Evolutionary conservation across 2,113 vertebrate genomes (phyloP).

Genomic region (Corapipo altera): DNA sequence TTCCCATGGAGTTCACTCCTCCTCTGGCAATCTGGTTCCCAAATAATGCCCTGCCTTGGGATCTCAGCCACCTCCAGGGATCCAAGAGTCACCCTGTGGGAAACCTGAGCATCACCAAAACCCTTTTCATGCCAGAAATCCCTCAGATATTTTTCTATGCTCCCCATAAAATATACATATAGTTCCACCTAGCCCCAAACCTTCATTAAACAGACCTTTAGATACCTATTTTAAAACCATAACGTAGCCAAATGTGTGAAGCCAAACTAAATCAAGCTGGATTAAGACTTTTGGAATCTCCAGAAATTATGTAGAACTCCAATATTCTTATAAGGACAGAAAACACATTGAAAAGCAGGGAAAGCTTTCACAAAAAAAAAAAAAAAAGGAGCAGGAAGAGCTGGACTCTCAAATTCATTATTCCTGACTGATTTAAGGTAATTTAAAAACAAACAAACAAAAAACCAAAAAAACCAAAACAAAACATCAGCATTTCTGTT

Average conservation of each 20-base stretch:
- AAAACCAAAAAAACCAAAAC: too few relatives aligned
- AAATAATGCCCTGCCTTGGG: too few relatives aligned
- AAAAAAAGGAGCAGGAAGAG: not conserved
- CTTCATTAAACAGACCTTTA: not conserved
- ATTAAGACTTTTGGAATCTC: not conserved
- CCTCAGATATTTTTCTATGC: not conserved
- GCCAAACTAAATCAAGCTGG: not conserved
- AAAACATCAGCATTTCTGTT: not conserved
- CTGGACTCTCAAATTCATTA: not conserved
- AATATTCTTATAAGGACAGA: not conserved
- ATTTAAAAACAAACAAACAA: not conserved
- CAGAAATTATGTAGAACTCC: not conserved
- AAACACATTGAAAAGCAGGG: not conserved
- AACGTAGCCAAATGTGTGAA: rapidly evolving
- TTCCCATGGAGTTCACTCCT: not conserved
- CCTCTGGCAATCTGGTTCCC: not conserved
- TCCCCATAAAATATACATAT: not conserved
- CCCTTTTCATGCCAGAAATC: not conserved
- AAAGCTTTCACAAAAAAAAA: not conserved
- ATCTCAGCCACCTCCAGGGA: not conserved
- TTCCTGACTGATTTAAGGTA: not conserved
- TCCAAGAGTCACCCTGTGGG: not conserved
- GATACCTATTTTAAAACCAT: rapidly evolving
- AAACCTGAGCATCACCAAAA: not conserved
- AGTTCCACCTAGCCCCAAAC: not conserved